phyloP scores from a whole-genome alignment of 2,888 invertebrate genomes.

The Aplocera efformata region DNA sequence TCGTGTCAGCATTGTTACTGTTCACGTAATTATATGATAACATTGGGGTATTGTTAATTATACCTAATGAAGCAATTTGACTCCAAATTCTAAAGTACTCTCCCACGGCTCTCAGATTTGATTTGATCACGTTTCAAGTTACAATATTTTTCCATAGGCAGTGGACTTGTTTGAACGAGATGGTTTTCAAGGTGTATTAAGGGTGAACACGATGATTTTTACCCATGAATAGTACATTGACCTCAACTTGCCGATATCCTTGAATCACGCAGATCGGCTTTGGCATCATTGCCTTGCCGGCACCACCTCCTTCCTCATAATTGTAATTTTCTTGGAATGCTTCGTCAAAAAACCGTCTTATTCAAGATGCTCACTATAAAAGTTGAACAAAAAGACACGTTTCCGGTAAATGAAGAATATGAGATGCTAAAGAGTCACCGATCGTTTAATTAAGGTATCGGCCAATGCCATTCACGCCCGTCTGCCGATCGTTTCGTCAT shows the following conservation, averaged over 20 bases:
- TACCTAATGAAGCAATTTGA: slow-evolving; percentile 3
- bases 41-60: slow-evolving; percentile 11
- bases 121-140: slow-evolving; percentile 8
- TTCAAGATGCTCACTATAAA: slow-evolving; percentile 6
- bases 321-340: no score
- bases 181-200: no score
- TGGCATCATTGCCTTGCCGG: no score
- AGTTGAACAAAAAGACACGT: slow-evolving; percentile 10
- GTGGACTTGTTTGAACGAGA: no score
- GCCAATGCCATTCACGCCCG: slow-evolving; percentile 38
- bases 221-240: no score
- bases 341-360: background rate
- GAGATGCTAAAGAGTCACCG: slow-evolving; percentile 19
- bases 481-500: slow-evolving; percentile 35
- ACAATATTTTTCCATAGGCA: background rate
- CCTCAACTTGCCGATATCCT: no score
- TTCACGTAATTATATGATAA: slow-evolving; percentile 9
- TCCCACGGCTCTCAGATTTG: slow-evolving; percentile 16
- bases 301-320: no score
- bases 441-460: slow-evolving; percentile 26
- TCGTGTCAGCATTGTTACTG: slow-evolving; percentile 11
- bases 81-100: slow-evolving; percentile 3
- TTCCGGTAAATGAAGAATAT: slow-evolving; percentile 25
- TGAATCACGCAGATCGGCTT: no score
- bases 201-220: no score